These are phyloP conservation scores for Macquaria australasica DNA, from an alignment of 2,113 vertebrate species.

Conservation along the genomic window DNA sequence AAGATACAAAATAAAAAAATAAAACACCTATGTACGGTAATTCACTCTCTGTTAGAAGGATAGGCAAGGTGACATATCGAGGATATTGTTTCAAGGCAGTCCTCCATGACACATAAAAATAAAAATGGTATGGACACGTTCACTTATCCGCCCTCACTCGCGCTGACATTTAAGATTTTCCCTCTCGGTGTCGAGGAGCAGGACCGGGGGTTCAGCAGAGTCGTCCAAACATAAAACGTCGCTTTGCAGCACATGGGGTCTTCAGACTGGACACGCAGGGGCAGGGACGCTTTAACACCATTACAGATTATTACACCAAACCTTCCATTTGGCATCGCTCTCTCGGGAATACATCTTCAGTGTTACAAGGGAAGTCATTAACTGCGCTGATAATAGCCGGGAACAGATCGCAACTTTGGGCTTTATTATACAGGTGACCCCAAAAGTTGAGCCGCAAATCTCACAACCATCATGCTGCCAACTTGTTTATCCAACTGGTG, in stretches of 20 bases:
- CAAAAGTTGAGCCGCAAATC: slow-evolving; percentile 2
- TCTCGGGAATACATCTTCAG: slow-evolving; percentile 47
- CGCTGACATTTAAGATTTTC: not conserved
- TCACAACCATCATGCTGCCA: slow-evolving; percentile 32
- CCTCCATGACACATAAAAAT: slow-evolving; percentile 61
- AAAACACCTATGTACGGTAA: slow-evolving; percentile 57
- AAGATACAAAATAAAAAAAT: slow-evolving; percentile 74
- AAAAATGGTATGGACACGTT: slow-evolving; percentile 82
- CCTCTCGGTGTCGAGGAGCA: not conserved
- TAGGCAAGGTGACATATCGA: slow-evolving; percentile 70
- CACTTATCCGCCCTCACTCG: slow-evolving; percentile 30
- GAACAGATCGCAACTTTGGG: slow-evolving; percentile 51
- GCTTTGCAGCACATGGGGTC: slow-evolving; percentile 57
- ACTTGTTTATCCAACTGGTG: slow-evolving; percentile 38
- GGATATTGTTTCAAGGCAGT: slow-evolving; percentile 77
- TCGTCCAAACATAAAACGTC: slow-evolving; percentile 39
- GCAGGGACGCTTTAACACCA: slow-evolving; percentile 10
- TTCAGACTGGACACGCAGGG: slow-evolving; percentile 34
- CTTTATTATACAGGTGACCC: slow-evolving; percentile 46
- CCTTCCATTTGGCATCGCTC: slow-evolving; percentile 59
- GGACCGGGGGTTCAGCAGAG: slow-evolving; percentile 22
- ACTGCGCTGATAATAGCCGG: slow-evolving; percentile 39
- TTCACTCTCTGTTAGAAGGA: slow-evolving; percentile 67
- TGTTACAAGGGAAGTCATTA: slow-evolving; percentile 39
- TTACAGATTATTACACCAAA: slow-evolving; percentile 43